Evolutionary conservation across 2,113 vertebrate species (phyloP), one percentile per base, ranked within the genome.

Genomic region (Cyprinodon brontotheroides): DNA sequence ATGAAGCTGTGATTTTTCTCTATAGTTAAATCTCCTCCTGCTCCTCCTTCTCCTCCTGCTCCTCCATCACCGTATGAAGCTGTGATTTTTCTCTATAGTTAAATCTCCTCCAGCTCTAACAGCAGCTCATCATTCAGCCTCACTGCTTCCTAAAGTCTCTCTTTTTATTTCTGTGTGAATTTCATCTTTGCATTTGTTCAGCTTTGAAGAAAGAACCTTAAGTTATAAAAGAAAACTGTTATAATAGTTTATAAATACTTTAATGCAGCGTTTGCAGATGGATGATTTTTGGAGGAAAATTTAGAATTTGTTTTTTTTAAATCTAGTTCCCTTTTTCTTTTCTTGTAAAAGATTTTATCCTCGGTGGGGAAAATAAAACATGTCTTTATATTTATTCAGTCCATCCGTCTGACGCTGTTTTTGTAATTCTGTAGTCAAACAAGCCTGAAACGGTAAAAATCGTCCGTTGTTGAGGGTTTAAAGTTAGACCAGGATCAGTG

Each of bases 71-170:
- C n/a, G 17, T 57, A 14, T 20, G 50, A n/a, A 20, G 50, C 17
- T 57, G 50, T 20, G 50, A 20, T 53, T 4, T 38, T 29, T 72
- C 74, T 70, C 65, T 4, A 53, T 43, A 6, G 61, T 89, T 87
- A 83, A 89, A 81, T 85, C 66, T 81, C 74, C 77, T 89, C 75
- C 79, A 29, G 29, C 29, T 29, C 29, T 29, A 1, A 29, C 29
- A 29, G 29, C 29, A 29, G 29, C 29, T 29, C 62, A 79, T 87
- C 77, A 78, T 78, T 82, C 50, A 81, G 77, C 77, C 61, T 70
- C 77, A n/a, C 71, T 41, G 20, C 10, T 61, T 37, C 70, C 45
- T 3, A 15, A 15, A 14, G 69, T 66, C 39, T 57, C 29, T 13
- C 66, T 72, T 66, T 13, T 65, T 72, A 17, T n/a, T 11, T 9